Evolutionary conservation across 2,113 vertebrate species (phyloP).

Genomic region (Tinamus guttatus): DNA sequence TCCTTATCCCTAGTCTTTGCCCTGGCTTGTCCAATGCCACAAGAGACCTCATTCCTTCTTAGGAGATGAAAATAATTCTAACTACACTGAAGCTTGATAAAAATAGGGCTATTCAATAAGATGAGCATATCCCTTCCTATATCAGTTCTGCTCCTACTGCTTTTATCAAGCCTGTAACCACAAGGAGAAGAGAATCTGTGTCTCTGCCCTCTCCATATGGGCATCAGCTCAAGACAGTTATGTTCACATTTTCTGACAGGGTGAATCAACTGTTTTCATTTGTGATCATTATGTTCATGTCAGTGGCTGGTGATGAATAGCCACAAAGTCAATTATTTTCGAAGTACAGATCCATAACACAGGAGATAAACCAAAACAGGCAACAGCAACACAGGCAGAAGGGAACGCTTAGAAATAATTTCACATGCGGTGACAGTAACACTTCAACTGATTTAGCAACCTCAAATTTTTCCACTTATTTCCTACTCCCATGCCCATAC

Average conservation of each 20-base stretch:
- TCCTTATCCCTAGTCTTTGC: neutral
- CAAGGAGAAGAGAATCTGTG: neutral
- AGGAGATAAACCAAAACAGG: neutral
- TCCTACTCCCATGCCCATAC: neutral
- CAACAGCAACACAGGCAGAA: conserved; percentile 2
- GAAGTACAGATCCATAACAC: neutral
- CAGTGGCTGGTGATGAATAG: neutral
- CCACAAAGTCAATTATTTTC: conserved; percentile 11
- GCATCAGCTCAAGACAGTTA: neutral
- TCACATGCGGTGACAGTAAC: neutral
- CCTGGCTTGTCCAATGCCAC: neutral
- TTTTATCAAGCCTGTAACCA: neutral
- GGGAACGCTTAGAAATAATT: neutral
- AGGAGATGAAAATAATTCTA: neutral
- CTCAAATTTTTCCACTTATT: neutral
- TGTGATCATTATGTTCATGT: neutral
- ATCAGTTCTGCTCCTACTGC: neutral
- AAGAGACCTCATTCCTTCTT: neutral
- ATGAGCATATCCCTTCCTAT: neutral
- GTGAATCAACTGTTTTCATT: neutral
- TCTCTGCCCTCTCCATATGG: neutral
- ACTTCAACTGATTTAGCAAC: neutral
- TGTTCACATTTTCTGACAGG: neutral
- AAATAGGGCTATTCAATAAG: neutral
- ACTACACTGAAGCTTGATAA: neutral